Conservation (phyloP, 1,140 invertebrate species). For the Laodelphax striatellus region DNA sequence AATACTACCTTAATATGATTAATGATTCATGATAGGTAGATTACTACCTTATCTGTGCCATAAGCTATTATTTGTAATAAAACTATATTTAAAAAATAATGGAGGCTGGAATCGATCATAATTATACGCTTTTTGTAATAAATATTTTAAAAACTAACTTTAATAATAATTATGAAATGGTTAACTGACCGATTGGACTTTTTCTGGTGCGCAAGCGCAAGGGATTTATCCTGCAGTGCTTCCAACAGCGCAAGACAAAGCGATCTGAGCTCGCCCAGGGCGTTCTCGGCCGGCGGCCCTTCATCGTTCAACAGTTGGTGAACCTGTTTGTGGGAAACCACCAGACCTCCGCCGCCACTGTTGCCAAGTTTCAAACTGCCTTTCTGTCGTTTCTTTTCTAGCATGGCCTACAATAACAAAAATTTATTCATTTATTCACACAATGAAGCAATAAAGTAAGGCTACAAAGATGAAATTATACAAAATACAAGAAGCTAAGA, state of each 20-base stretch:
- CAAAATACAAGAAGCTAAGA: too few species aligned
- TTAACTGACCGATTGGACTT: slow-evolving; percentile 60
- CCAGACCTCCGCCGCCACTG: slow-evolving; percentile 36
- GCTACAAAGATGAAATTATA: too few species aligned
- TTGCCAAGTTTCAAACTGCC: slow-evolving; percentile 44
- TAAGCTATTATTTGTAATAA: too few species aligned
- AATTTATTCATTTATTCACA: slow-evolving; percentile 1
- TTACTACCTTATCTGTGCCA: too few species aligned
- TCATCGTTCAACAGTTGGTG: slow-evolving; percentile 26
- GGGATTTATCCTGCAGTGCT: slow-evolving; percentile 70
- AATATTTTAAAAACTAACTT: too few species aligned
- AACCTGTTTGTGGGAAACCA: slow-evolving; percentile 50
- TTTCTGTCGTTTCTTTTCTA: slow-evolving; percentile 46
- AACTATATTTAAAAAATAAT: too few species aligned
- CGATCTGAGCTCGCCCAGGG: slow-evolving; percentile 58
- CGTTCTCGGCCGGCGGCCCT: slow-evolving; percentile 53
- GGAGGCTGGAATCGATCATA: too few species aligned
- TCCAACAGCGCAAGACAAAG: slow-evolving; percentile 66
- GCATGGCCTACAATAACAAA: slow-evolving; percentile 35
- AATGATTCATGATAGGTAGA: too few species aligned
- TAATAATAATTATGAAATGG: too few species aligned
- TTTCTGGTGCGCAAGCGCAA: slow-evolving; percentile 68
- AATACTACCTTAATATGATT: too few species aligned
- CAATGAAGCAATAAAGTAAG: too few species aligned
- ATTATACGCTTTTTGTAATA: too few species aligned